Percentiles rank a stretch among this genome's conserved stretches.
Conservation (phyloP, 1,140 invertebrate genomes). For the Euborellia annulipes region DNA sequence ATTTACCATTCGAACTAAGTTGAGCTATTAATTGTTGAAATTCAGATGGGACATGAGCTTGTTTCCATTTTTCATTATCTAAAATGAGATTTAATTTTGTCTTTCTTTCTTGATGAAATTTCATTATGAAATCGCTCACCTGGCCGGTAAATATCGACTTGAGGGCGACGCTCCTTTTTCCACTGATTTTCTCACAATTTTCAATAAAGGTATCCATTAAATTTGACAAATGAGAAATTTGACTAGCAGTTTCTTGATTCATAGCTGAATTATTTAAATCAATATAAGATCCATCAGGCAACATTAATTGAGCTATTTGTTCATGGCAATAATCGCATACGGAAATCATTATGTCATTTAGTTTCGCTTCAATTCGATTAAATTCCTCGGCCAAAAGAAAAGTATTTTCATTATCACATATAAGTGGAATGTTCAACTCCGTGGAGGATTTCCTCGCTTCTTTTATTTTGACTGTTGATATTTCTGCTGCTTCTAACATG, state of each 20-base stretch:
- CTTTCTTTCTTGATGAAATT: conserved; percentile 79
- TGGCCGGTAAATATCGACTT: conserved; percentile 69
- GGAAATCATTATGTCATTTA: conserved; percentile 58
- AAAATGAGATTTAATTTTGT: conserved; percentile 67
- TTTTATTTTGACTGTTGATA: conserved; percentile 31
- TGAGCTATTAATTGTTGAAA: conserved; percentile 72
- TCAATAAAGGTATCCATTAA: conserved; percentile 65
- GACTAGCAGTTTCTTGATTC: conserved; percentile 44
- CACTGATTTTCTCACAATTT: conserved; percentile 60
- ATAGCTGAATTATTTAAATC: too few species aligned
- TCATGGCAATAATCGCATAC: conserved; percentile 87
- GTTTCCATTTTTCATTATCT: conserved; percentile 86
- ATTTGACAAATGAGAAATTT: conserved; percentile 61
- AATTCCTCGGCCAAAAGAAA: conserved; percentile 56
- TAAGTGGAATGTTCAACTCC: too few species aligned
- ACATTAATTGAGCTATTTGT: conserved; percentile 68
- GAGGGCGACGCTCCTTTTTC: conserved; percentile 60
- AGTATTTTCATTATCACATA: too few species aligned
- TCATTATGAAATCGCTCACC: conserved; percentile 79
- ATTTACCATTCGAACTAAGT: conserved; percentile 36
- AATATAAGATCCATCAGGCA: too few species aligned
- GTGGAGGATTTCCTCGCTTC: conserved; percentile 1
- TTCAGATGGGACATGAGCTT: conserved; percentile 75
- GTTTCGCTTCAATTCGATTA: conserved; percentile 42
- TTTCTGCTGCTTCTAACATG: conserved; percentile 44